Base-by-base conservation (phyloP, 2,888 invertebrate genomes). In the Acleris literana region DNA sequence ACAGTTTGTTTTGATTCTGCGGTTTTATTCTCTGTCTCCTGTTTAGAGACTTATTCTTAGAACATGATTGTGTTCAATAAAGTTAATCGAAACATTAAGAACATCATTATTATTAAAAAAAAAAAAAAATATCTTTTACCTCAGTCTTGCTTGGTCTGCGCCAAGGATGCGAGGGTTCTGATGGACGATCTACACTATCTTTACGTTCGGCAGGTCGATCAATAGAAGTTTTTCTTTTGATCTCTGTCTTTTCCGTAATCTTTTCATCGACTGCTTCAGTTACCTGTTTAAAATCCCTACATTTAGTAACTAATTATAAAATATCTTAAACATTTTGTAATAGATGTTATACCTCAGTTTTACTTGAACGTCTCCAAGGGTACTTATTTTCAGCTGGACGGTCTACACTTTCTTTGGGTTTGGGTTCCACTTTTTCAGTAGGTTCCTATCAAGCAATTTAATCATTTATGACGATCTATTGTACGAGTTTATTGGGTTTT, bases 361-460 rank as follows among this genome's bases (percentile, higher is more conserved):
- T 79, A 70, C 76, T 83, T 52, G 78, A 72, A 61, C 76, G 75
- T 46, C 79, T 76, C 74, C 78, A 77, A 68, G 81, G 78, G 62
- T 74, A 71, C 16, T 66, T 70, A 33, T 77, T 73, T 68, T 82
- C 83, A 54, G 71, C 29, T 13, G 68, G 70, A 18, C 56, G 73
- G 29, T 84, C 82, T 70, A 87, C 74, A 67, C 79, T 86, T 70
- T 79, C 71, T 69, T 84, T 86, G 74, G 78, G 81, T 77, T 84
- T 84, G 13, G 84, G 78, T 74, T 85, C 83, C 53, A 78, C 73
- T 18, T 76, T 85, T 69, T 81, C 74, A 64, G 72, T 78, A 18
- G 75, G 61, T 77, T 84, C 86, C 89, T 90, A 86, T 63, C 71
- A 75, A 73, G 29, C 71, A 75, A 73, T 39, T 53, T 51, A 17